Evolutionary conservation across 2,113 vertebrate species (phyloP), one percentile per base, ranked within the genome.

Genomic region (Bothrops jararaca): DNA sequence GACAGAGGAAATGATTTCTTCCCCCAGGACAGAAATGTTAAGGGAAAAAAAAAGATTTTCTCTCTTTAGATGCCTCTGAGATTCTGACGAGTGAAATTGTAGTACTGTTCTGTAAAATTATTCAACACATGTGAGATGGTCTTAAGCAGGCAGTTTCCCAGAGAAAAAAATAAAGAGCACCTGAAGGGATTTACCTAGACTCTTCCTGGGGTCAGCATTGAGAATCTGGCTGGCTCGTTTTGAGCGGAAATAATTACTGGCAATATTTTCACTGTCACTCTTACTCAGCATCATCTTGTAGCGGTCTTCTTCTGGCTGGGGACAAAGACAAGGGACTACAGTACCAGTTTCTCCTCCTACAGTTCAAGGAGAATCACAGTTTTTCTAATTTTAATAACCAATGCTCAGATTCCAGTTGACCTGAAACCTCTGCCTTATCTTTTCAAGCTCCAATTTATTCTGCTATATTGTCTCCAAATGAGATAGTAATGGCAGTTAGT

Each of bases 181-280:
- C 45, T 4, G 0, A 88, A 64, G n/a, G 7, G 0, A 57, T 95
- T 96, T 95, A 97, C 97, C 90, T 26, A 97, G 96, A 93, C 94
- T 98, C 96, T 97, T 97, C 58, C 93, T 69, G 0, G 96, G 88
- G 3, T 98, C 96, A 0, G 90, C 89, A 11, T 96, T 97, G n/a
- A 99, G 98, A 94, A 98, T 97, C 89, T 97, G 97, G 93, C 94
- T 98, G 93, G 98, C 95, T 74, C 98, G 96, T 91, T 96, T 98
- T 10, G 97, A 95, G 93, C 96, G 97, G 94, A 99, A 99, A 97
- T 98, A 99, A 96, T 97, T 98, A 93, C 94, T 98, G 96, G 98
- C 98, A 0, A 98, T 97, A 88, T 97, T 97, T 85, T 98, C 98
- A 3, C 98, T 99, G 95, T 98, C 97, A 0, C 98, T 99, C 6